These are phyloP conservation scores for Crocallis elinguaria DNA, from an alignment of 2,888 invertebrate species.

Conservation along the genomic window DNA sequence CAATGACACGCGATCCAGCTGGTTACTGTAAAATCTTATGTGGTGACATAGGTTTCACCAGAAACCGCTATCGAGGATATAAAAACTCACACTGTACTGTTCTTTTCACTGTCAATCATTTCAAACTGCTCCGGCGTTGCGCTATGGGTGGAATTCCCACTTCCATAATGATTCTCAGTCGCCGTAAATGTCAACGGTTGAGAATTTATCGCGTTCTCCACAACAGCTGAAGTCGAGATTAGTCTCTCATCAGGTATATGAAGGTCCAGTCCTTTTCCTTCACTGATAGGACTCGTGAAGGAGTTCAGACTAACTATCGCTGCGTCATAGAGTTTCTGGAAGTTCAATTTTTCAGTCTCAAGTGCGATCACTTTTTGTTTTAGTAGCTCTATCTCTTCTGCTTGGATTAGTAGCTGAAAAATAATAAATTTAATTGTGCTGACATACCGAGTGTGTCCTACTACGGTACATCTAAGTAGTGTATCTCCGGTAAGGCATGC, in stretches of 20 bases:
- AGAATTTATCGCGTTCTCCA: slow-evolving; percentile 50
- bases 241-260: slow-evolving; percentile 66
- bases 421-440: slow-evolving; percentile 3
- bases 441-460: background rate
- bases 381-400: slow-evolving; percentile 82
- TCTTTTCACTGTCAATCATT: slow-evolving; percentile 84
- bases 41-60: no score
- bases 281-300: slow-evolving; percentile 73
- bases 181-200: slow-evolving; percentile 74
- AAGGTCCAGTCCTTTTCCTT: slow-evolving; percentile 65
- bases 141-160: slow-evolving; percentile 80
- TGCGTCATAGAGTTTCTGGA: slow-evolving; percentile 82
- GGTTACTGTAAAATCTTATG: no score
- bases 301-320: slow-evolving; percentile 79
- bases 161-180: slow-evolving; percentile 79
- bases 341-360: slow-evolving; percentile 84
- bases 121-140: slow-evolving; percentile 87
- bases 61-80: background rate
- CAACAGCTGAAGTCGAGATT: slow-evolving; percentile 42
- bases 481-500: no score
- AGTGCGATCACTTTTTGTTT: slow-evolving; percentile 82
- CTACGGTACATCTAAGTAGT: no score
- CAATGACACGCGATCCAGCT: no score
- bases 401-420: slow-evolving; percentile 73
- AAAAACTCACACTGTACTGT: slow-evolving; percentile 66